phyloP scores from a whole-genome alignment of 2,888 invertebrate genomes.

The Cactoblastis cactorum region DNA sequence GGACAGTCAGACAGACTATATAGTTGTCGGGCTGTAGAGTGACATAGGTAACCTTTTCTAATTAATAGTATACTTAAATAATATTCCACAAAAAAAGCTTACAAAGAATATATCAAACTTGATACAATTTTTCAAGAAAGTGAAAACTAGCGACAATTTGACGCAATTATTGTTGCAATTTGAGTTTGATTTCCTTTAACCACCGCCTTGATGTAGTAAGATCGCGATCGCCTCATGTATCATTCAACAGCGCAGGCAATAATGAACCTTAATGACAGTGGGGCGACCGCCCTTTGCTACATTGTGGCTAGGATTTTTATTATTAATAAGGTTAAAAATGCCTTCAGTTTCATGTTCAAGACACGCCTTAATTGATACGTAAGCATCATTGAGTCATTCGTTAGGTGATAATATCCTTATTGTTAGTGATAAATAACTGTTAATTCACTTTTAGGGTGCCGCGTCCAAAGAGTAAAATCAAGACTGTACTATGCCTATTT shows the following conservation, averaged over 20 bases:
- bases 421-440: neutral
- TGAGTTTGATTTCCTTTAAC: constrained; percentile 54
- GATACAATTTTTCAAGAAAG: constrained; percentile 17
- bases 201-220: constrained; percentile 44
- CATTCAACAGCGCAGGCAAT: constrained; percentile 56
- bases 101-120: constrained; percentile 17
- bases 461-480: too few species aligned
- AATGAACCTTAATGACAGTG: constrained; percentile 54
- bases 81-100: neutral
- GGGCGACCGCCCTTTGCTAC: constrained; percentile 23
- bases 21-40: too few species aligned
- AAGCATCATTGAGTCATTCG: neutral
- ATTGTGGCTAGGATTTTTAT: constrained; percentile 22
- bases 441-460: neutral
- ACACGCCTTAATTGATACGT: constrained; percentile 33
- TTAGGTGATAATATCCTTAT: neutral
- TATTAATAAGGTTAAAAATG: constrained; percentile 33
- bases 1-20: too few species aligned
- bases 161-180: constrained; percentile 50
- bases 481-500: too few species aligned
- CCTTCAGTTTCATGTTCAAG: constrained; percentile 33
- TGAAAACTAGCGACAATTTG: constrained; percentile 10
- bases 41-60: too few species aligned
- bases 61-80: too few species aligned
- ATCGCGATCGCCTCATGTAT: constrained; percentile 62